These are phyloP conservation scores for Ascidia mentula DNA, from an alignment of 23 tunicate genomes.

Conservation along the genomic window DNA sequence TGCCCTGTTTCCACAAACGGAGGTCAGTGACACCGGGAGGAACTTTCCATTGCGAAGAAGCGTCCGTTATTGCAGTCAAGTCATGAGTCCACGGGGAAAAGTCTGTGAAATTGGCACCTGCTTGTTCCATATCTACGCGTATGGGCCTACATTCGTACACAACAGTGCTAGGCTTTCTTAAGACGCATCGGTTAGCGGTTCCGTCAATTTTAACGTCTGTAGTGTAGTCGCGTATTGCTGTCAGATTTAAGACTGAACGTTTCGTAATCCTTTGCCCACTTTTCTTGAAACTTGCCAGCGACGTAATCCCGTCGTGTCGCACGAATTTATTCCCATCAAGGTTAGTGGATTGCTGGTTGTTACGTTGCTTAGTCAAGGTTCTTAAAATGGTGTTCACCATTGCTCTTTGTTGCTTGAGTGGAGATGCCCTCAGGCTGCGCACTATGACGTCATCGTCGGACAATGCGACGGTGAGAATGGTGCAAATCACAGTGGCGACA, in stretches of 20 bases:
- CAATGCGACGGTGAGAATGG: not conserved
- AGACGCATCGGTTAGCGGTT: not conserved
- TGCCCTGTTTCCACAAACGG: constrained; percentile 42
- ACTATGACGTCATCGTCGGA: not conserved
- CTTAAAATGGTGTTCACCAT: too few relatives aligned
- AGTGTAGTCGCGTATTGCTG: too few relatives aligned
- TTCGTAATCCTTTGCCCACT: too few relatives aligned
- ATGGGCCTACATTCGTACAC: constrained; percentile 11
- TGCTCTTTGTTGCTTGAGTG: too few relatives aligned
- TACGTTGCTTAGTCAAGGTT: too few relatives aligned
- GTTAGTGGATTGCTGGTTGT: too few relatives aligned
- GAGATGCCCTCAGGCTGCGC: too few relatives aligned
- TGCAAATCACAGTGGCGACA: not conserved
- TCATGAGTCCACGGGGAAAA: not conserved
- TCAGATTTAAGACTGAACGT: too few relatives aligned
- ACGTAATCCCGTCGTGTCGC: too few relatives aligned
- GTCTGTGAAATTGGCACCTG: not conserved
- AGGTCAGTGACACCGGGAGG: constrained; percentile 40
- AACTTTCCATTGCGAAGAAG: constrained; percentile 40
- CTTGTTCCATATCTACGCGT: not conserved
- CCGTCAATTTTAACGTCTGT: not conserved
- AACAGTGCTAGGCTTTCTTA: not conserved
- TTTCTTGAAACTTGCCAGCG: too few relatives aligned
- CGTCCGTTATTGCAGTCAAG: constrained; percentile 14
- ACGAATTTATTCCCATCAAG: too few relatives aligned